Percentiles rank a stretch among this genome's conserved stretches.
Evolutionary conservation across 2,797 vertebrate genomes (phyloP).

Genomic region (Spinus pinus): DNA sequence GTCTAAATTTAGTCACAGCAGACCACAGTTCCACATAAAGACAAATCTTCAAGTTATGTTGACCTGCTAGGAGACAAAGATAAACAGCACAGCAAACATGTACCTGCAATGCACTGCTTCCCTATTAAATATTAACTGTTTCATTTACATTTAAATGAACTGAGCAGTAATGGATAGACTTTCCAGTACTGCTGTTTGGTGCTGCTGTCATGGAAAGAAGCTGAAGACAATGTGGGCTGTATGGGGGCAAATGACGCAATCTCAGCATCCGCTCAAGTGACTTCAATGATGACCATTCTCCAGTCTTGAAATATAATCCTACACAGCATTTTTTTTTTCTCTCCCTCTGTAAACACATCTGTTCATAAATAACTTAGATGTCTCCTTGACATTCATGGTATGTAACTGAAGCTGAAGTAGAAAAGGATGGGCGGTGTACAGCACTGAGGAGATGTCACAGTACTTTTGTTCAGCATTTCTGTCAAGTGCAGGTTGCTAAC

Average conservation of each 20-base stretch:
- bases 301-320: slow-evolving; percentile 75
- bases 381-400: slow-evolving; percentile 81
- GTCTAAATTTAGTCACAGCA: slow-evolving; percentile 90
- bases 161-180: slow-evolving; percentile 71
- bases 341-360: slow-evolving; percentile 77
- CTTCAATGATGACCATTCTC: slow-evolving; percentile 72
- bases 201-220: slow-evolving; percentile 76
- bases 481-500: slow-evolving; percentile 19
- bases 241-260: slow-evolving; percentile 65
- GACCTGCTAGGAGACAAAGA: slow-evolving; percentile 85
- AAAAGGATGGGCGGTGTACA: slow-evolving; percentile 77
- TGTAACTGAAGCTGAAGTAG: slow-evolving; percentile 81
- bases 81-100: slow-evolving; percentile 75
- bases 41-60: slow-evolving; percentile 91
- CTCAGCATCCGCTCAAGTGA: slow-evolving; percentile 76
- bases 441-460: slow-evolving; percentile 79
- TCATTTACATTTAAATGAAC: slow-evolving; percentile 87
- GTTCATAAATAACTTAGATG: slow-evolving; percentile 81
- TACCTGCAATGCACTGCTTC: slow-evolving; percentile 78
- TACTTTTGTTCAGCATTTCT: slow-evolving; percentile 71
- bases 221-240: slow-evolving; percentile 59
- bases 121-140: slow-evolving; percentile 86
- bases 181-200: slow-evolving; percentile 75
- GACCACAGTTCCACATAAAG: slow-evolving; percentile 92
- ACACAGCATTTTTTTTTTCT: slow-evolving; percentile 51